Conservation (phyloP, 2,888 invertebrate genomes). For the Ophion ellenae region DNA sequence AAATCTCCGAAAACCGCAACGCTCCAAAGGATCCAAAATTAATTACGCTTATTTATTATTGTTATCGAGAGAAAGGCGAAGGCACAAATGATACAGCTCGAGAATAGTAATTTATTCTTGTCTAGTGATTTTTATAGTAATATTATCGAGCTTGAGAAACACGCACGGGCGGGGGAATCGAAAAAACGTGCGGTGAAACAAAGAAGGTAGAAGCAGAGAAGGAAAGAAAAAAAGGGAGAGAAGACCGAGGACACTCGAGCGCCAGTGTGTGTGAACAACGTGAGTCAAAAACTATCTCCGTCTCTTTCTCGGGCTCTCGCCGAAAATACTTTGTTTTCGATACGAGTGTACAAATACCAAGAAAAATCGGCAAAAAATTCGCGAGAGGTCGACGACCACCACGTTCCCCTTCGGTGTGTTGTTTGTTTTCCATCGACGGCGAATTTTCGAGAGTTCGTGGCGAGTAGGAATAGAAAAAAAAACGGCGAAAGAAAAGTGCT, state of each 20-base stretch:
- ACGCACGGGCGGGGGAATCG: neutral
- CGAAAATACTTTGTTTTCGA: slow-evolving; percentile 29
- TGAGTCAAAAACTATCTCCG: slow-evolving; percentile 44
- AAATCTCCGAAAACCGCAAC: slow-evolving; percentile 25
- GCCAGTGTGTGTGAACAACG: slow-evolving; percentile 65
- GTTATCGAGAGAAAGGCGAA: neutral
- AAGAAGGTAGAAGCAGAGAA: neutral
- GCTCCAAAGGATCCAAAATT: slow-evolving; percentile 67
- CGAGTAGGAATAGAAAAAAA: slow-evolving; percentile 46
- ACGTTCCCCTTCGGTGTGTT: slow-evolving; percentile 8
- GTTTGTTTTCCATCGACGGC: slow-evolving; percentile 22
- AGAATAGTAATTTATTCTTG: slow-evolving; percentile 60
- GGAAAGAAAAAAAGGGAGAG: slow-evolving; percentile 13
- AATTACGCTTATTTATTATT: slow-evolving; percentile 75
- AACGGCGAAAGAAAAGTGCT: slow-evolving; percentile 1
- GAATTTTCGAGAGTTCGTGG: slow-evolving; percentile 8
- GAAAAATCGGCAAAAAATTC: neutral
- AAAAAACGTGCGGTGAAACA: neutral
- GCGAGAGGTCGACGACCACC: slow-evolving; percentile 42
- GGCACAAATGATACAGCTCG: neutral
- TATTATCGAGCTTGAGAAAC: slow-evolving; percentile 8
- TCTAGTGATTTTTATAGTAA: slow-evolving; percentile 48
- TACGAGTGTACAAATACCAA: slow-evolving; percentile 29
- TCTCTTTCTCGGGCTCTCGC: slow-evolving; percentile 3
- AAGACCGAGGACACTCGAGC: slow-evolving; percentile 12